Percentiles rank a stretch among this genome's conserved stretches.
Conservation (phyloP, 2,113 vertebrate species). For the Gallinago paraguaiae region DNA sequence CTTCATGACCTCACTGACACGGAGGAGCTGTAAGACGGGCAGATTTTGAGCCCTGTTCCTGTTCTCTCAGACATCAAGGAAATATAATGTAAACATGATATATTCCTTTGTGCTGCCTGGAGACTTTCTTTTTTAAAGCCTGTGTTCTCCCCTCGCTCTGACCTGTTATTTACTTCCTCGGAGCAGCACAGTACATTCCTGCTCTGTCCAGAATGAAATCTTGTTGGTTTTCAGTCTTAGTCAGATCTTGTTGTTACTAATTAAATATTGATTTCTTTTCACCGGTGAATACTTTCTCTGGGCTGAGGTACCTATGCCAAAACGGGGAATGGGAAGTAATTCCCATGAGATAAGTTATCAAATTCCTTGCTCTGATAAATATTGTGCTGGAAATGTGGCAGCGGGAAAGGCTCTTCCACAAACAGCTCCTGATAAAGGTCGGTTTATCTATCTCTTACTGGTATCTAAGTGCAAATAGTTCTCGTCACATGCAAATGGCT, state of each 20-base stretch:
- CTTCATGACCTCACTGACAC: not conserved
- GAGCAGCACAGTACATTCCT: not conserved
- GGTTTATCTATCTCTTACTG: not conserved
- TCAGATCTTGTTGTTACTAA: not conserved
- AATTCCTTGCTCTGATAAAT: not conserved
- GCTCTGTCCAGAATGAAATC: not conserved
- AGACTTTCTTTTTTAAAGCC: not conserved
- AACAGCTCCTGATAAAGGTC: not conserved
- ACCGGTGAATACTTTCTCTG: not conserved
- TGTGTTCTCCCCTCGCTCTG: not conserved
- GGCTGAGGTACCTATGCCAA: not conserved
- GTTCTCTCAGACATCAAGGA: not conserved
- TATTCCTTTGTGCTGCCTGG: not conserved
- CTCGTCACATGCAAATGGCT: not conserved
- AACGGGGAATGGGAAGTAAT: not conserved
- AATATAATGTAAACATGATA: not conserved
- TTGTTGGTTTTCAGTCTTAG: not conserved
- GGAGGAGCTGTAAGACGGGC: not conserved
- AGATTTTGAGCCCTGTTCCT: not conserved
- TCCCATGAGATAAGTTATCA: slow-evolving; percentile 15
- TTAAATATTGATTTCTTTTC: not conserved
- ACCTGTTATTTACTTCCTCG: not conserved
- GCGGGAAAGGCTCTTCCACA: not conserved
- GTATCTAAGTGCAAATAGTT: slow-evolving; percentile 14
- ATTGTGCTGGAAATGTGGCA: not conserved